Conservation (phyloP, 2,888 invertebrate species). For the Caenorhabditis becei region DNA sequence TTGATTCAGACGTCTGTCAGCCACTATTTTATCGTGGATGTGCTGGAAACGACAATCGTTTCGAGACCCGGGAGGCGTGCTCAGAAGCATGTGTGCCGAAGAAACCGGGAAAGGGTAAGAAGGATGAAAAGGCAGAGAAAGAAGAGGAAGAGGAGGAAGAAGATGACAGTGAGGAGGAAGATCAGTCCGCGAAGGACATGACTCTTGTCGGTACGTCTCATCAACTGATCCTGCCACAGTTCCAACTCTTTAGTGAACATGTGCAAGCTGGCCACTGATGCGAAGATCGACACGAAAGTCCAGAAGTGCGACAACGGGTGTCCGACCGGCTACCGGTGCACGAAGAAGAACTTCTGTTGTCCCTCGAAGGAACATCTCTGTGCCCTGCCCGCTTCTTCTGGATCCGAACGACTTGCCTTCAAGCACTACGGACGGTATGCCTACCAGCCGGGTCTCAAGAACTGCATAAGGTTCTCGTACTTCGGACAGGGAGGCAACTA, state of each 20-base stretch:
- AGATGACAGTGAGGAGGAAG: slow-evolving; percentile 32
- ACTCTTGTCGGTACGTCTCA: slow-evolving; percentile 35
- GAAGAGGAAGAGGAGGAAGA: slow-evolving; percentile 32
- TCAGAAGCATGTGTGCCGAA: slow-evolving; percentile 58
- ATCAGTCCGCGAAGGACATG: slow-evolving; percentile 47
- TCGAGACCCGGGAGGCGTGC: slow-evolving; percentile 73
- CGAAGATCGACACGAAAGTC: slow-evolving; percentile 63
- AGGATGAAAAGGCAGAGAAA: slow-evolving; percentile 19
- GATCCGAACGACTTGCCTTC: slow-evolving; percentile 64
- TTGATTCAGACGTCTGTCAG: slow-evolving; percentile 64
- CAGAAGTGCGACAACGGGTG: slow-evolving; percentile 65
- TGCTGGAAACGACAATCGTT: slow-evolving; percentile 78
- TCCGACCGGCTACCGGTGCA: slow-evolving; percentile 64
- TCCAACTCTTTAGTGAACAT: slow-evolving; percentile 49
- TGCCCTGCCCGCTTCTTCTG: slow-evolving; percentile 69
- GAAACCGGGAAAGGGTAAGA: slow-evolving; percentile 31
- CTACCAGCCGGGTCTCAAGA: slow-evolving; percentile 70
- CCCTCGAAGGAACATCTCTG: slow-evolving; percentile 77
- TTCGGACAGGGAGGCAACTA: slow-evolving; percentile 78
- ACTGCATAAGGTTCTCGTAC: slow-evolving; percentile 77
- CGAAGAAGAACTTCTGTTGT: slow-evolving; percentile 70
- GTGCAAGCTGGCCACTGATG: slow-evolving; percentile 67
- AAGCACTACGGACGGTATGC: slow-evolving; percentile 76
- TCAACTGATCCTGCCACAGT: neutral
- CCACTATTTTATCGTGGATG: slow-evolving; percentile 75